These are phyloP conservation scores for Meta bourneti DNA, from an alignment of 2,888 invertebrate genomes.

Conservation along the genomic window DNA sequence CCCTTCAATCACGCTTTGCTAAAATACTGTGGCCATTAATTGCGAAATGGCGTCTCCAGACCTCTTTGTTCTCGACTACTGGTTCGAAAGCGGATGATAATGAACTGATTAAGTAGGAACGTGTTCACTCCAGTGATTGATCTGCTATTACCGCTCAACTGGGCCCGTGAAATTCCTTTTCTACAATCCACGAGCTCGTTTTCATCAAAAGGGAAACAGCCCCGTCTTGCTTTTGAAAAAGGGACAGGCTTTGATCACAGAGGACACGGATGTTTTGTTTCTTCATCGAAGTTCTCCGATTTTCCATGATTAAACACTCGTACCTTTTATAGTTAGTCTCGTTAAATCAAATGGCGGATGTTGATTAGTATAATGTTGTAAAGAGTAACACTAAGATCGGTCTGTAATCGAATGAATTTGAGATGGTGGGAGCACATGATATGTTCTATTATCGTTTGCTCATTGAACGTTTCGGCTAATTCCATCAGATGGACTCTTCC, in stretches of 20 bases:
- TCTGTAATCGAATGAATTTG: no score
- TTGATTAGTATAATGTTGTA: no score
- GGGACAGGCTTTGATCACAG: not conserved
- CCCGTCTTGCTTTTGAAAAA: not conserved
- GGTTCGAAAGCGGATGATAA: conserved; percentile 42
- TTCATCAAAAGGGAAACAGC: not conserved
- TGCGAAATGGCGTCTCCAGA: conserved; percentile 25
- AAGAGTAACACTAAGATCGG: no score
- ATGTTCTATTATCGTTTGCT: no score
- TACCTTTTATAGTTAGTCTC: no score
- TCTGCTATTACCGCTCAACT: not conserved
- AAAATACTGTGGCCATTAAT: conserved; percentile 39
- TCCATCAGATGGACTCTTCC: no score
- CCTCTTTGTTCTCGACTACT: conserved; percentile 7
- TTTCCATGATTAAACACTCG: no score
- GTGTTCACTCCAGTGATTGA: conserved; percentile 32
- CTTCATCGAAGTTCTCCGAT: not conserved
- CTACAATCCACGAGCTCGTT: not conserved
- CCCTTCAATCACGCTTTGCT: conserved; percentile 41
- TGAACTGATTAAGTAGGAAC: conserved; percentile 42
- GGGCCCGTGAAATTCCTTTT: conserved; percentile 14
- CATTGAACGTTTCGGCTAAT: no score
- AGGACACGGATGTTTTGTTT: conserved; percentile 22
- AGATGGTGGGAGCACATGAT: no score
- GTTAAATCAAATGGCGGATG: no score